Conservation (phyloP, 2,888 invertebrate genomes). For the Leucania comma region DNA sequence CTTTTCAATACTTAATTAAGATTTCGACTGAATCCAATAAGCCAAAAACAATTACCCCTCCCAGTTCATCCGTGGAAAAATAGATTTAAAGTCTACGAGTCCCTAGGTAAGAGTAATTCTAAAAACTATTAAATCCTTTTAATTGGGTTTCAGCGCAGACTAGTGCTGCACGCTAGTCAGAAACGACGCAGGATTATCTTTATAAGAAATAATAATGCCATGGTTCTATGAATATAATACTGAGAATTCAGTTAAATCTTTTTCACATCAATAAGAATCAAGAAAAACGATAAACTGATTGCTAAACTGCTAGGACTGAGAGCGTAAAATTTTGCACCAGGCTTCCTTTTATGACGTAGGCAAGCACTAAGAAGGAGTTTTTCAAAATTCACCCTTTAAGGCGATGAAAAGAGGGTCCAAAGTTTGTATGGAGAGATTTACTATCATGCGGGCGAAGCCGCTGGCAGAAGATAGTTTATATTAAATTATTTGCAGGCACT, state of each 20-base stretch:
- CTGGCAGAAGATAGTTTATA: too few species aligned
- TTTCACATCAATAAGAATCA: conserved; percentile 4
- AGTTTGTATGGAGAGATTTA: too few species aligned
- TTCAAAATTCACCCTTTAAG: too few species aligned
- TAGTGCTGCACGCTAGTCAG: background rate
- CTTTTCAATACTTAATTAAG: conserved; percentile 23
- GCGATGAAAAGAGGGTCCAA: too few species aligned
- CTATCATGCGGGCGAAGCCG: too few species aligned
- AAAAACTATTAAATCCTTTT: conserved; percentile 35
- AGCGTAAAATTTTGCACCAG: too few species aligned
- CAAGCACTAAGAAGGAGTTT: too few species aligned
- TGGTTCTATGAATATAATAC: background rate
- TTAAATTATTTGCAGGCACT: too few species aligned
- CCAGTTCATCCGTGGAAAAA: conserved; percentile 24
- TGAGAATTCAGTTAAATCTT: background rate
- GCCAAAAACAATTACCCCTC: conserved; percentile 21
- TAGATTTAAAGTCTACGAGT: conserved; percentile 42
- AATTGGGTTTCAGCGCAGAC: conserved; percentile 29
- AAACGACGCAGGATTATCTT: conserved; percentile 21
- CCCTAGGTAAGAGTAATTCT: conserved; percentile 30
- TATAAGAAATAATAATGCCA: conserved; percentile 15
- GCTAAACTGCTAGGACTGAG: too few species aligned
- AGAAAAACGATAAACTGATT: too few species aligned
- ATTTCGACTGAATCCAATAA: conserved; percentile 38
- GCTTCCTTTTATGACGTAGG: too few species aligned